Conservation (phyloP, 2,113 vertebrate genomes). For the Asarcornis scutulata region DNA sequence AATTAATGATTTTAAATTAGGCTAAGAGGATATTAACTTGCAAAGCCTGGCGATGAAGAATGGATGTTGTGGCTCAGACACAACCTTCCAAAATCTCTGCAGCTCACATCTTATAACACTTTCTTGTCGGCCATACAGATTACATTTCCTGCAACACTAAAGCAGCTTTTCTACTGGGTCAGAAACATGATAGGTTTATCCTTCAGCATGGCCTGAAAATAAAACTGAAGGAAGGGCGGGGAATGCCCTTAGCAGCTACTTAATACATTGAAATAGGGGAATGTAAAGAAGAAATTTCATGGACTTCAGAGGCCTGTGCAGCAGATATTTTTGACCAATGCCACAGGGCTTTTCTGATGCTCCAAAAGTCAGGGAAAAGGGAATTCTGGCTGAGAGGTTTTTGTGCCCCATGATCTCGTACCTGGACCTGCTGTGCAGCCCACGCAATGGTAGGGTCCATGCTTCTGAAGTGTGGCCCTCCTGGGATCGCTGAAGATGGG, state of each 20-base stretch:
- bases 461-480: rapidly evolving
- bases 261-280: background rate
- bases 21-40: slow-evolving; percentile 82
- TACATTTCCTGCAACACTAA: slow-evolving; percentile 65
- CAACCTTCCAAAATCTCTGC: slow-evolving; percentile 64
- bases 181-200: slow-evolving; percentile 71
- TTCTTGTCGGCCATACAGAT: slow-evolving; percentile 69
- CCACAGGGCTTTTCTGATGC: background rate
- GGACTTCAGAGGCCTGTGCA: background rate
- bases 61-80: slow-evolving; percentile 70
- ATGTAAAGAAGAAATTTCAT: background rate
- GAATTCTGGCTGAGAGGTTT: background rate
- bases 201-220: slow-evolving; percentile 5
- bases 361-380: background rate
- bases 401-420: background rate
- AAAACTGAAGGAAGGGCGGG: background rate
- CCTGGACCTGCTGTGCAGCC: background rate
- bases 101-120: slow-evolving; percentile 67
- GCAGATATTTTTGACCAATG: background rate
- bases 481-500: background rate
- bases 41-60: slow-evolving; percentile 62
- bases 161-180: slow-evolving; percentile 67
- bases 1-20: slow-evolving; percentile 75
- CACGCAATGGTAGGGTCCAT: rapidly evolving
- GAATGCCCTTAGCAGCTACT: background rate